Conservation (phyloP, 37 sponge, comb jelly and placozoan species). For the Ianthella basta region DNA sequence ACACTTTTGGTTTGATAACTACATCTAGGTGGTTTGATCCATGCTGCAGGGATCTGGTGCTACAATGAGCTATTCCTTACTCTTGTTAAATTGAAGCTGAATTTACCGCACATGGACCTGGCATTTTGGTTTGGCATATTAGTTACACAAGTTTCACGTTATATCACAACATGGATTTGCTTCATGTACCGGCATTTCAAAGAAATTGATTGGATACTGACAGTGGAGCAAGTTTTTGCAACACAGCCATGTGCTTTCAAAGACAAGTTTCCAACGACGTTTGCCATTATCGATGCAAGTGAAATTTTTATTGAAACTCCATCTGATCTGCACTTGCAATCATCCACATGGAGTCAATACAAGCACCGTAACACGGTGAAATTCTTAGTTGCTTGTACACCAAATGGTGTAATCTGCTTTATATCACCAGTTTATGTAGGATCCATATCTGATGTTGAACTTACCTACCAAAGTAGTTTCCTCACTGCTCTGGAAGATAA, state of each 20-base stretch:
- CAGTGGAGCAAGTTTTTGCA: constrained; percentile 34
- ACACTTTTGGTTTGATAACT: too few species aligned
- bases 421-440: constrained; percentile 30
- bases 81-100: constrained; percentile 7
- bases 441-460: constrained; percentile 38
- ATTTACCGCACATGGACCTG: constrained; percentile 1
- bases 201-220: constrained; percentile 44
- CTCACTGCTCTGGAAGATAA: constrained; percentile 26
- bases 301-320: constrained; percentile 46
- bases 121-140: constrained; percentile 36
- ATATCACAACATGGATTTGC: constrained; percentile 39
- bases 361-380: constrained; percentile 39
- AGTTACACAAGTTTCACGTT: constrained; percentile 7
- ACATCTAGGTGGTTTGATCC: too few species aligned
- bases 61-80: constrained; percentile 27
- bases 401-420: constrained; percentile 35
- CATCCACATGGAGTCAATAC: constrained; percentile 31
- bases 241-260: constrained; percentile 41
- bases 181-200: constrained; percentile 43
- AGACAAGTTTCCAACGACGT: constrained; percentile 38
- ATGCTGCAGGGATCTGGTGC: background rate
- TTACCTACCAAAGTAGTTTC: constrained; percentile 1
- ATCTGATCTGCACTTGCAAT: constrained; percentile 32
- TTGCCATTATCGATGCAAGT: constrained; percentile 46
- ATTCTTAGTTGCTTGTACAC: constrained; percentile 33